Base-by-base conservation (phyloP, 2,888 invertebrate genomes). In the Flexamia atlantica region DNA sequence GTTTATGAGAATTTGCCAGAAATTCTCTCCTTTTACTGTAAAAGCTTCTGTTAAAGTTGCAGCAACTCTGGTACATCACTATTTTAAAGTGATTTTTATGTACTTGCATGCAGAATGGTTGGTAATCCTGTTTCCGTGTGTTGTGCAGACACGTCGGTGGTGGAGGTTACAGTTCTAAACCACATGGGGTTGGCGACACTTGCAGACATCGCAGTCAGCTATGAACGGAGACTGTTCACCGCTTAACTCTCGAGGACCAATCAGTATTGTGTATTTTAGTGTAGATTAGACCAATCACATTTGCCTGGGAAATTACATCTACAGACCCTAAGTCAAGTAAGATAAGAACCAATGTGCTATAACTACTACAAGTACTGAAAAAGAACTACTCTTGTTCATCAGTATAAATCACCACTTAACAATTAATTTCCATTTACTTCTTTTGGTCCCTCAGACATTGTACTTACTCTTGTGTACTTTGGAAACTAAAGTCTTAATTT, bases 171-270 rank as follows among this genome's bases (percentile, higher is more conserved):
- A 89, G 90, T 81, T 90, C 91, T 89, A 42, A 91, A 91, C 85
- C 89, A 94, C 50, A 89, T 93, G 85, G 94, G 93, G 10, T 90
- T 94, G 87, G 92, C 93, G n/a, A 93, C 94, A 0, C 89, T 94
- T 85, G 94, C 94, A 46, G 94, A 94, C 88, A 93, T 94, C 36
- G 94, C 94, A 23, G 28, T 23, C 36, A 36, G 28, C 50, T 28
- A 14, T 28, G 28, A 76, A 28, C 25, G 46, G 20, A 50, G 40
- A 40, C 28, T 76, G 28, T 76, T 72, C 72, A 72, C 42, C 42
- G n/a, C 40, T 10, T 72, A 72, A 40, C 5, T 68, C 68, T 14
- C 40, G 50, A 25, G 57, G 79, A 79, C 79, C 79, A 79, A 79
- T 79, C 79, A 79, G 79, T 79, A 79, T 79, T 79, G 53, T 57